Evolutionary conservation across 92 coral and sea anemone species (phyloP).

Genomic region (Montipora capitata): DNA sequence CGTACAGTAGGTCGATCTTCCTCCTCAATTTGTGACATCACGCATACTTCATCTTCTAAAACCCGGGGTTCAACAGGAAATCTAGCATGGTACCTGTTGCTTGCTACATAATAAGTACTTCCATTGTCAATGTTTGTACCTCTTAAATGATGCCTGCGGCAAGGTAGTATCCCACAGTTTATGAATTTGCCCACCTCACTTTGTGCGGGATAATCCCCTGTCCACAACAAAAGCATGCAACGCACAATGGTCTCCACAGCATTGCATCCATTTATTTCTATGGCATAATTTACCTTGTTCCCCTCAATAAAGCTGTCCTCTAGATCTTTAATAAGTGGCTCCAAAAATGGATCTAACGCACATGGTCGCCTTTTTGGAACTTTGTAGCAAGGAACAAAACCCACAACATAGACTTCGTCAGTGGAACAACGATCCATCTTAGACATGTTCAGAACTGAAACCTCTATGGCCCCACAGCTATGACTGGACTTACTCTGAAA

Average conservation of each 20-base stretch:
- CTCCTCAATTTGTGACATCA: constrained; percentile 59
- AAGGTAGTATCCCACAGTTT: constrained; percentile 57
- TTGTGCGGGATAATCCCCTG: constrained; percentile 59
- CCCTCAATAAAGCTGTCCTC: constrained; percentile 34
- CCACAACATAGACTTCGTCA: constrained; percentile 12
- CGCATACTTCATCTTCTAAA: constrained; percentile 45
- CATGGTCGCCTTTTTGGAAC: constrained; percentile 15
- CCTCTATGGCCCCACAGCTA: constrained; percentile 37
- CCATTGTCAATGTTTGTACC: constrained; percentile 48
- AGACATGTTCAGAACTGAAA: constrained; percentile 25
- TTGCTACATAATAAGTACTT: constrained; percentile 57
- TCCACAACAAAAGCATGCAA: constrained; percentile 43
- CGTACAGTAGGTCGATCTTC: constrained; percentile 76
- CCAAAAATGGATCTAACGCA: constrained; percentile 19
- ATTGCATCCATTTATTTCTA: constrained; percentile 17
- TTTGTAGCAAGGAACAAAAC: constrained; percentile 29
- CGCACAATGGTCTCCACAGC: constrained; percentile 40
- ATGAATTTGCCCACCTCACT: constrained; percentile 76
- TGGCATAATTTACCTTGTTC: constrained; percentile 52
- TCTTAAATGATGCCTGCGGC: constrained; percentile 54
- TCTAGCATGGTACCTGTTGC: constrained; percentile 65
- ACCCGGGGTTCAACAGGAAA: constrained; percentile 56
- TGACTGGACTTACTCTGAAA: constrained; percentile 25
- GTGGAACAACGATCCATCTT: constrained; percentile 16
- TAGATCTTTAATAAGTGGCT: constrained; percentile 9